Evolutionary conservation across 1,140 invertebrate genomes (phyloP), one percentile per base, ranked within the genome.

Genomic region (Venustaconcha ellipsiformis): DNA sequence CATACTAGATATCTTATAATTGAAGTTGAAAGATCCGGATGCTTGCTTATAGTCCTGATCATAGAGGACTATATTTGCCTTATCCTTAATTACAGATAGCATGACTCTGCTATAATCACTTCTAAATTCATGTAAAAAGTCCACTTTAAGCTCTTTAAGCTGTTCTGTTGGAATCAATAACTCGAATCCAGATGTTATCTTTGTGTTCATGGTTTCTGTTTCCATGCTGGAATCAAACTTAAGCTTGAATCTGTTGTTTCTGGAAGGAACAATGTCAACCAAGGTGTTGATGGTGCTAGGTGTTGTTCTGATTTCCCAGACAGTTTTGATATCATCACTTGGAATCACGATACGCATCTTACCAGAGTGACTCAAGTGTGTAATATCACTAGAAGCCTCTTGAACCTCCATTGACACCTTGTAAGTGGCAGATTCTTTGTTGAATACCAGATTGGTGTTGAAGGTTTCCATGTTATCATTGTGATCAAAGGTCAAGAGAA

Each of bases 121-220:
- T 57, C 67, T 79, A 71, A 79, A 76, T 59, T 80, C 78, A 75
- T 83, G 79, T 55, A 78, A 69, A 69, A 81, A 70, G 5, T 56
- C 55, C 23, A 77, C 57, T 5, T 67, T 12, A 13, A 77, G 20
- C 55, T 72, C 64, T 15, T 60, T 57, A 12, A 77, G n/a, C 14
- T n/a, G 20, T 71, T 72, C 68, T 6, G 63, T 76, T 17, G 74
- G 74, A 48, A 76, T 67, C 23, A 76, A 57, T 66, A 76, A 59
- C 67, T 76, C 68, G 20, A 76, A 76, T 15, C 17, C 57, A 17
- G 69, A 70, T 14, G 26, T 18, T 20, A 76, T 57, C 37, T 48
- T 48, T 55, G 66, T 67, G 11, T 62, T 55, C 23, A 55, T 48
- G 14, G 69, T 57, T 15, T 55, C 17, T 2, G 57, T 20, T 20